Base-by-base conservation (phyloP, 2,797 vertebrate species). In the Scolopax bukidnonensis region DNA sequence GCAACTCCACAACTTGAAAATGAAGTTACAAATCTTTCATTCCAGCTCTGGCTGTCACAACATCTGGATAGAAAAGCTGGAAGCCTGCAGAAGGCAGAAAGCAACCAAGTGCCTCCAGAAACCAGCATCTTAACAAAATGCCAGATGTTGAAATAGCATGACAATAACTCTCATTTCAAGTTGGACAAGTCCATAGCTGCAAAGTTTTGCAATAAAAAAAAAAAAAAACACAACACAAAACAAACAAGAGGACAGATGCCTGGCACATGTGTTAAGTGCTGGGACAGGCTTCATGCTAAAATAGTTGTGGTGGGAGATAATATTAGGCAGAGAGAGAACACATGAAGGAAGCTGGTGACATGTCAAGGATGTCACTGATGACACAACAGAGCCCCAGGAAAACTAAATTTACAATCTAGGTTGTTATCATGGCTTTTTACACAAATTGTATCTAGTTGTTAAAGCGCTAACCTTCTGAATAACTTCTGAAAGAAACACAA, bases 71-170 rank as follows among this genome's bases (percentile, higher is more conserved):
- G 27, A 88, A 89, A 77, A 68, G 57, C 16, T 75, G 47, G 70
- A 86, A 87, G 61, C 40, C 70, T 53, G 33, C 53, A 81, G 30
- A 87, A 70, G 30, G 48, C 65, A 95, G 30, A 68, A 92, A 71
- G 70, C 63, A 76, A 50, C 28, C 3, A 51, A 77, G 16, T 41
- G 28, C 60, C 20, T 78, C 33, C 53, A 84, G 69, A 78, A 90
- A 74, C 1, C 1, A 59, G 15, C 43, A 56, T 15, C 65, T 45
- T 16, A 64, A 16, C 57, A 84, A 74, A 78, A 57, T 9, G 40
- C 18, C 79, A 67, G 82, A 11, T 59, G 47, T 19, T 73, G 85
- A 91, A 87, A 74, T 3, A 19, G 12, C 30, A 28, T 30, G 27
- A 53, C 14, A 51, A 20, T 10, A 53, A 74, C 13, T 38, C 41